Evolutionary conservation across 2,797 vertebrate genomes (phyloP).

Genomic region (Hapalemur alaotrensis): DNA sequence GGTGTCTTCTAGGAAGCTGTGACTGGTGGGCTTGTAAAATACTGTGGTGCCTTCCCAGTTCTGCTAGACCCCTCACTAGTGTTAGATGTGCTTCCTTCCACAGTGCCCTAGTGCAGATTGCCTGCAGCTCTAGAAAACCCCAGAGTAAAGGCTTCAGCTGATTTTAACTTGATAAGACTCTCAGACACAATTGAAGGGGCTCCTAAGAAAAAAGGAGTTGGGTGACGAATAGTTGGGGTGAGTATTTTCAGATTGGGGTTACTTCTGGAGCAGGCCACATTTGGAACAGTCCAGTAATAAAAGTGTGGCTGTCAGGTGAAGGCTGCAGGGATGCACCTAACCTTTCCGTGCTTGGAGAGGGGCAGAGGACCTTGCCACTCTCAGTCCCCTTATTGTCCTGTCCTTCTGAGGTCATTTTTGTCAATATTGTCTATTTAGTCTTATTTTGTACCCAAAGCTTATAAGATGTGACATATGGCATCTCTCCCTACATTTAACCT

Average conservation of each 20-base stretch:
- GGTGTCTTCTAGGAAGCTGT: not conserved
- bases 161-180: not conserved
- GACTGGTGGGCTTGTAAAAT: not conserved
- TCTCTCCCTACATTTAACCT: not conserved
- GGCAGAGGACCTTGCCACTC: accelerated
- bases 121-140: not conserved
- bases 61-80: not conserved
- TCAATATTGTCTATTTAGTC: not conserved
- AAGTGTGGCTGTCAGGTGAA: not conserved
- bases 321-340: not conserved
- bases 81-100: not conserved
- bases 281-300: not conserved
- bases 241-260: not conserved
- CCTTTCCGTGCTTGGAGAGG: not conserved
- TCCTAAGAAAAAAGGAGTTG: not conserved
- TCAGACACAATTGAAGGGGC: not conserved
- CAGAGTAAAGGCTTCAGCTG: not conserved
- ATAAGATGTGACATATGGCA: not conserved
- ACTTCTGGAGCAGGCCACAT: not conserved
- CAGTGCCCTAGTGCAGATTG: not conserved
- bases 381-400: not conserved
- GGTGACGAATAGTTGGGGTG: not conserved
- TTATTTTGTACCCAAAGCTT: not conserved
- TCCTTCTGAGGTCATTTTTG: not conserved
- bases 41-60: not conserved